Percentiles rank a stretch among this genome's conserved stretches.
These are phyloP conservation scores for Spodoptera picta DNA, from an alignment of 2,888 invertebrate genomes.

Conservation along the genomic window DNA sequence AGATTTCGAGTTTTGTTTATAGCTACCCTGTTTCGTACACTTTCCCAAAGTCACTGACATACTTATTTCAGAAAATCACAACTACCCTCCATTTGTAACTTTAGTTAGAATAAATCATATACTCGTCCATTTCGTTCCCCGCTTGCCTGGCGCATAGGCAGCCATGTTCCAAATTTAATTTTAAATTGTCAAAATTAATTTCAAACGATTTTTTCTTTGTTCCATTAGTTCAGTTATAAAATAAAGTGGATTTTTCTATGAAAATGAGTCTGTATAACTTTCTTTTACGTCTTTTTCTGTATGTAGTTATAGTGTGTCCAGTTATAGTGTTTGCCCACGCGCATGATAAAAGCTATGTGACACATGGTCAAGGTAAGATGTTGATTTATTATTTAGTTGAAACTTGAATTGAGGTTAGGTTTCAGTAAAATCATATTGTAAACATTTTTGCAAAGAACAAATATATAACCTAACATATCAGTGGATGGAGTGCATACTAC, in stretches of 20 bases:
- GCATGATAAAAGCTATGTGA: constrained; percentile 18
- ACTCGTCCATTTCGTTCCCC: constrained; percentile 37
- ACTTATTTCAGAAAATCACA: background rate
- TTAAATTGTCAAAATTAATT: constrained; percentile 7
- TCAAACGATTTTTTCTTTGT: background rate
- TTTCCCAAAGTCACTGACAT: no score
- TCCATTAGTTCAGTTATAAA: no score
- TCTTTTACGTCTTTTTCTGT: constrained; percentile 61
- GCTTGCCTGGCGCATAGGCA: constrained; percentile 20
- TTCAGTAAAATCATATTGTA: no score
- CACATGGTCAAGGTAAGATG: constrained; percentile 41
- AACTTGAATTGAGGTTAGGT: no score
- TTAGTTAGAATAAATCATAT: background rate
- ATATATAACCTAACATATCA: no score
- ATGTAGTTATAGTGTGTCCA: constrained; percentile 66
- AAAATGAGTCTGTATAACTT: constrained; percentile 29
- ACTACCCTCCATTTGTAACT: constrained; percentile 16
- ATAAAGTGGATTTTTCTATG: no score
- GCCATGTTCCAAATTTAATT: constrained; percentile 12
- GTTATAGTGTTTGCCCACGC: constrained; percentile 46
- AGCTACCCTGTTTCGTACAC: no score
- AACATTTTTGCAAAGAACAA: no score
- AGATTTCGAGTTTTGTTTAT: no score
- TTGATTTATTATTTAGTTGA: background rate
- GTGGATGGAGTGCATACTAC: no score